Conservation (phyloP, 1,140 invertebrate species). For the Matsumurasca onukii region DNA sequence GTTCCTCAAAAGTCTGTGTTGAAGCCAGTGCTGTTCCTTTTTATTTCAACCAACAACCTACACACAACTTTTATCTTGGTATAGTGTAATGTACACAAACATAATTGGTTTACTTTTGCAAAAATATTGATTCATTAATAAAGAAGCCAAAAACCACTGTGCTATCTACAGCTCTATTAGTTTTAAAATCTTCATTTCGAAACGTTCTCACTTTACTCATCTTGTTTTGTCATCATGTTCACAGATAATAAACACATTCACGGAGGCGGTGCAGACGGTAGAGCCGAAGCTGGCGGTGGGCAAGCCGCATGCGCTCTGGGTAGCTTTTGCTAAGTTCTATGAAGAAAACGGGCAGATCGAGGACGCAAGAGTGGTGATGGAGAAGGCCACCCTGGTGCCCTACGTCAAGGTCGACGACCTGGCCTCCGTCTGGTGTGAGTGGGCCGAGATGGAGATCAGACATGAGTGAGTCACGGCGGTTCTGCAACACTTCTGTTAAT, state of each 20-base stretch:
- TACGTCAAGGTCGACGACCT: slow-evolving; percentile 97
- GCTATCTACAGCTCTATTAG: too few relatives aligned
- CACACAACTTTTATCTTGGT: too few relatives aligned
- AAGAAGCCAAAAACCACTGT: too few relatives aligned
- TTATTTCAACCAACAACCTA: too few relatives aligned
- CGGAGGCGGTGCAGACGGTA: slow-evolving; percentile 97
- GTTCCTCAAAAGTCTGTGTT: too few relatives aligned
- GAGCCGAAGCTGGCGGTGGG: slow-evolving; percentile 95
- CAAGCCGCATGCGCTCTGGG: slow-evolving; percentile 93
- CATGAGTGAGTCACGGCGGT: slow-evolving; percentile 77
- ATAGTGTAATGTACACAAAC: too few relatives aligned
- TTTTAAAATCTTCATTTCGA: too few relatives aligned
- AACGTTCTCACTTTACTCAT: background rate
- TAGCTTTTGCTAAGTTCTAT: slow-evolving; percentile 98
- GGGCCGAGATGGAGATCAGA: slow-evolving; percentile 97
- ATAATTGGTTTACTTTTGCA: too few relatives aligned
- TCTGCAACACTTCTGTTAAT: too few relatives aligned
- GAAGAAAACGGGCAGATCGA: slow-evolving; percentile 86
- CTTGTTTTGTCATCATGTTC: background rate
- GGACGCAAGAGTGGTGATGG: slow-evolving; percentile 94
- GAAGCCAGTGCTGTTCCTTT: too few relatives aligned
- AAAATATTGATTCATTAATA: too few relatives aligned
- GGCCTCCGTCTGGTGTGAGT: slow-evolving; percentile 97
- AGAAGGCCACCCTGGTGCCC: slow-evolving; percentile 89
- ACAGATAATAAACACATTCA: slow-evolving; percentile 93